Evolutionary conservation across 2,113 vertebrate species (phyloP), one percentile per base, ranked within the genome.

Genomic region (Sardina pilchardus): DNA sequence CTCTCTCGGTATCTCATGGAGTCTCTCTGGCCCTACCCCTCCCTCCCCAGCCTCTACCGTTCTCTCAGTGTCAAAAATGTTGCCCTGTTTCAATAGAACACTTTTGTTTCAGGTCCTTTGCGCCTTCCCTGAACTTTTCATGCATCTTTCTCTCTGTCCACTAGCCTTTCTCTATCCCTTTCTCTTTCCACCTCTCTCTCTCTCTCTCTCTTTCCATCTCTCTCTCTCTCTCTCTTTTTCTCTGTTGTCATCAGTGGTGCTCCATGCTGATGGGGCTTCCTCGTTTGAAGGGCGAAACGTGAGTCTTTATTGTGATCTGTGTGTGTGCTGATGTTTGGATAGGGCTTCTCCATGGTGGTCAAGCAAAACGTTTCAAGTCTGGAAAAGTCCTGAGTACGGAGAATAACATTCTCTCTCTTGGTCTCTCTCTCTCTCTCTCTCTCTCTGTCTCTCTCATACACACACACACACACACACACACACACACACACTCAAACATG

Each of bases 201-300:
- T 59, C 14, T 59, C 56, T 59, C 56, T 21, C 56, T 21, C 56
- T 24, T 24, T 0, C 24, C 14, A 9, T 9, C 53, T 85, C 7
- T 34, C 42, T 24, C 24, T 24, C 19, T 7, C 21, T 63, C 19
- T 63, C 56, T 63, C 3, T 63, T 24, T 63, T 21, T 63, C 59
- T n/a, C 24, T 6, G 21, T 26, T 26, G 4, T n/a, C 16, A n/a
- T 14, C 59, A 21, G 48, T 81, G 45, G 30, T 19, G 47, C 17
- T 85, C 4, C 44, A 71, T 71, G 26, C 10, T 34, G 9, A 47
- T 34, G 63, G 9, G 4, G 30, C 39, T 12, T 78, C 71, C 14
- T 39, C 14, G 71, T 78, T 78, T 78, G 63, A 71, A 71, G 63
- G 63, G 71, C 34, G 34, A 78, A 78, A 78, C 39, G 30, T 78